A percentile compares a stretch with the other conserved stretches of the same genome.
These are phyloP conservation scores for Caprella mutica DNA, from an alignment of 2,888 invertebrate genomes.

Conservation along the genomic window DNA sequence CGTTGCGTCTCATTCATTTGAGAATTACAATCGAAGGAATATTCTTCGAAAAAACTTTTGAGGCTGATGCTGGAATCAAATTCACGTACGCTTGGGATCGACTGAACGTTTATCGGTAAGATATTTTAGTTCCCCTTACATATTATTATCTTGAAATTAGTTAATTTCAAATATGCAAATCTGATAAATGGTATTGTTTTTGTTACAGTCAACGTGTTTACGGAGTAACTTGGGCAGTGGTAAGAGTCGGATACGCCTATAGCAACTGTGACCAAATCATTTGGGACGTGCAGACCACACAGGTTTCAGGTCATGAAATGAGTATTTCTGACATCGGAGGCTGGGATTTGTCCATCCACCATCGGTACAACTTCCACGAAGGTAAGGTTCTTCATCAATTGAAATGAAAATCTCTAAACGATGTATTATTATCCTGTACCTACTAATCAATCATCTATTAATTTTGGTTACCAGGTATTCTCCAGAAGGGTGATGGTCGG, in stretches of 20 bases:
- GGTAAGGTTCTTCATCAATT: constrained; percentile 41
- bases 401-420: not conserved
- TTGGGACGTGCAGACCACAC: constrained; percentile 91
- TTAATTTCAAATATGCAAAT: not conserved
- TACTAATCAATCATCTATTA: not conserved
- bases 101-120: constrained; percentile 69
- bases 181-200: not conserved
- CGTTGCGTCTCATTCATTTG: constrained; percentile 73
- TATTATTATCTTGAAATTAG: not conserved
- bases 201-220: constrained; percentile 38
- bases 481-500: constrained; percentile 95
- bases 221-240: constrained; percentile 44
- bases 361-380: constrained; percentile 97
- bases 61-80: constrained; percentile 91
- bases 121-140: not conserved
- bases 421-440: not conserved
- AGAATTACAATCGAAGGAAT: constrained; percentile 91
- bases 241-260: constrained; percentile 80
- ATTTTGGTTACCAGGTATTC: constrained; percentile 53
- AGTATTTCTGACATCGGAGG: constrained; percentile 94
- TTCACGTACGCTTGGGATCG: constrained; percentile 97
- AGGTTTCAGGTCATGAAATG: constrained; percentile 88
- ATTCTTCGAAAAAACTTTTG: constrained; percentile 81
- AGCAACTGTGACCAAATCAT: constrained; percentile 74
- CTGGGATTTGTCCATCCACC: constrained; percentile 96